Conservation (phyloP, 1,140 invertebrate genomes). For the Triops longicaudatus region DNA sequence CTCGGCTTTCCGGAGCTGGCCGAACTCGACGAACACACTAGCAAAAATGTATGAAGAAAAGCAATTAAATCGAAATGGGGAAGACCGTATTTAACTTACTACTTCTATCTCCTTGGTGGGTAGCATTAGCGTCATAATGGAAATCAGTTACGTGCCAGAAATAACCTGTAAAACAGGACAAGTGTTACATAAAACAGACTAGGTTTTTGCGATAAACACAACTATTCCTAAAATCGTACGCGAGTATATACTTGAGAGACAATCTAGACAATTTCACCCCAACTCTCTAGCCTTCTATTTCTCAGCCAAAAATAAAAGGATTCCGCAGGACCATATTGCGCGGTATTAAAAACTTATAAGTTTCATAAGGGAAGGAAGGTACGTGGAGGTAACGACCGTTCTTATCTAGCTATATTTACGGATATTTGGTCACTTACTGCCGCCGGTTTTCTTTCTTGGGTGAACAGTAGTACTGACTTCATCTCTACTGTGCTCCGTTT, state of each 20-base stretch:
- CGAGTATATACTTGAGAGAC: too few relatives aligned
- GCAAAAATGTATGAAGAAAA: not conserved
- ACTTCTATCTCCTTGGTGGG: slow-evolving; percentile 52
- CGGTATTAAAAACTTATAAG: too few relatives aligned
- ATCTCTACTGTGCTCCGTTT: not conserved
- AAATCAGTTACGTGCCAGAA: slow-evolving; percentile 90
- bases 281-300: too few relatives aligned
- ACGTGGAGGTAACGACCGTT: not conserved
- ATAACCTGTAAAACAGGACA: slow-evolving; percentile 59
- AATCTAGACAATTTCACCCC: too few relatives aligned
- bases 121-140: slow-evolving; percentile 74
- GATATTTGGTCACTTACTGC: not conserved
- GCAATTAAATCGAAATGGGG: not conserved
- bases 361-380: not conserved
- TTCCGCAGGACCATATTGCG: too few relatives aligned
- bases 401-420: slow-evolving; percentile 12
- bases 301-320: too few relatives aligned
- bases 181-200: slow-evolving; percentile 27
- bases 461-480: not conserved
- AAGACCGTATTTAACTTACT: not conserved
- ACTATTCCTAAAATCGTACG: too few relatives aligned
- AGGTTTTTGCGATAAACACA: not conserved
- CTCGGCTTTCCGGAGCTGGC: not conserved
- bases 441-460: not conserved
- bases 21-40: not conserved